These are phyloP conservation scores for Mungos mungo DNA, from an alignment of 2,113 vertebrate species.

Conservation along the genomic window DNA sequence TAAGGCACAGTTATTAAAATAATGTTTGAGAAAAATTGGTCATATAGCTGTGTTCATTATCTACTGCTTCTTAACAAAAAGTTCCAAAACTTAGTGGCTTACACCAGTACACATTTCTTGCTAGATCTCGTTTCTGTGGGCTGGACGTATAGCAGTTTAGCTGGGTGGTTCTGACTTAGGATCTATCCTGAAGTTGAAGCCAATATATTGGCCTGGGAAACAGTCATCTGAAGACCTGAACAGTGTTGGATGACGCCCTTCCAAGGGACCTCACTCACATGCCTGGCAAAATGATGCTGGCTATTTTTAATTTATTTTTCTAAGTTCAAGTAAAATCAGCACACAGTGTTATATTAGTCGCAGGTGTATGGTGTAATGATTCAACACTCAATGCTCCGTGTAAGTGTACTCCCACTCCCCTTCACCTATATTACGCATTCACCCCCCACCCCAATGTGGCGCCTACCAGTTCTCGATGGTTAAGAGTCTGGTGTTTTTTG, in stretches of 20 bases:
- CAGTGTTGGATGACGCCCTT: neutral
- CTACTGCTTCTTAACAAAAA: neutral
- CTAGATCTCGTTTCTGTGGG: neutral
- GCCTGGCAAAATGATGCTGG: neutral
- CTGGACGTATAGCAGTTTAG: neutral
- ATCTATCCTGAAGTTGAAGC: neutral
- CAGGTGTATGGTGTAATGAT: neutral
- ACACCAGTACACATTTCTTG: neutral
- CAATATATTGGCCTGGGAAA: neutral
- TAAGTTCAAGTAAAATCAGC: neutral
- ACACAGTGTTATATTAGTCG: neutral
- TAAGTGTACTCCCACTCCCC: neutral
- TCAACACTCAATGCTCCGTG: neutral
- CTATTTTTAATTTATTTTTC: neutral
- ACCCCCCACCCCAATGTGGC: neutral
- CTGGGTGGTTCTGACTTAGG: neutral
- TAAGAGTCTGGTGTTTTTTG: neutral
- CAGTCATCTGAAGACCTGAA: neutral
- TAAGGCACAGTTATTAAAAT: conserved; percentile 25
- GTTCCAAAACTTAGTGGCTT: neutral
- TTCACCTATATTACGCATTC: neutral
- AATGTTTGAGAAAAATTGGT: conserved; percentile 3
- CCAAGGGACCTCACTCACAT: neutral
- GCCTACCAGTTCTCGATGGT: neutral
- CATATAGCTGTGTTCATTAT: neutral